Evolutionary conservation across 1,140 invertebrate genomes (phyloP).

Genomic region (Brachionus koreanus): DNA sequence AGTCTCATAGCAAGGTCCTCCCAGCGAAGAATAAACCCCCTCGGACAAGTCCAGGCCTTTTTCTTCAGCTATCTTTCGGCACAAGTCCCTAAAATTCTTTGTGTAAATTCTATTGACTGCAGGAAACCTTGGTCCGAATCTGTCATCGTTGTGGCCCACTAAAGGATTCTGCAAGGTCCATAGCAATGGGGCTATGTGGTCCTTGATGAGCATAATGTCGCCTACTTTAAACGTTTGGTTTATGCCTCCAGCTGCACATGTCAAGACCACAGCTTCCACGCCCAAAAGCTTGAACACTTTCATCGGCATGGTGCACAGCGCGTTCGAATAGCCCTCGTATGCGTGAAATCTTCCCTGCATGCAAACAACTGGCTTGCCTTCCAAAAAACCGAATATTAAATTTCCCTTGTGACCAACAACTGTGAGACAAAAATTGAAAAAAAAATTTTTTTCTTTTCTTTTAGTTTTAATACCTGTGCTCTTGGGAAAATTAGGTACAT

Average conservation of each 20-base stretch:
- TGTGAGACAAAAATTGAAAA: not conserved
- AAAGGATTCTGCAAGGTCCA: constrained; percentile 84
- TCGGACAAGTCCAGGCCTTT: constrained; percentile 62
- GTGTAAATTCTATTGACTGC: constrained; percentile 84
- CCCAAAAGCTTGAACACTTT: constrained; percentile 89
- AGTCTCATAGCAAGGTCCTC: constrained; percentile 84
- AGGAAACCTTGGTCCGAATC: constrained; percentile 85
- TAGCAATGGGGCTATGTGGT: constrained; percentile 73
- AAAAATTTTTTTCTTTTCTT: not conserved
- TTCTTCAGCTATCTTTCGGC: not conserved
- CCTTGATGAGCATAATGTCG: constrained; percentile 91
- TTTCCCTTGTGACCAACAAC: constrained; percentile 85
- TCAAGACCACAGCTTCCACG: constrained; percentile 77
- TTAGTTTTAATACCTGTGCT: constrained; percentile 60
- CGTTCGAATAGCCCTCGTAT: constrained; percentile 82
- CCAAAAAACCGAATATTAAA: constrained; percentile 80
- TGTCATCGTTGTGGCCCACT: constrained; percentile 85
- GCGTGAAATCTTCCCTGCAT: constrained; percentile 95
- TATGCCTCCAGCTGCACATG: constrained; percentile 89
- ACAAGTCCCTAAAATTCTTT: constrained; percentile 53
- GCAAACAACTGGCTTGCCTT: constrained; percentile 74
- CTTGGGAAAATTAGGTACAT: constrained; percentile 83
- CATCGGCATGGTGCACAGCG: constrained; percentile 78
- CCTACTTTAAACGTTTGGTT: constrained; percentile 80
- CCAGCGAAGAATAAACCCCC: constrained; percentile 82